Evolutionary conservation across 2,888 invertebrate species (phyloP), one percentile per base, ranked within the genome.

Genomic region (Drosophila quinaria): DNA sequence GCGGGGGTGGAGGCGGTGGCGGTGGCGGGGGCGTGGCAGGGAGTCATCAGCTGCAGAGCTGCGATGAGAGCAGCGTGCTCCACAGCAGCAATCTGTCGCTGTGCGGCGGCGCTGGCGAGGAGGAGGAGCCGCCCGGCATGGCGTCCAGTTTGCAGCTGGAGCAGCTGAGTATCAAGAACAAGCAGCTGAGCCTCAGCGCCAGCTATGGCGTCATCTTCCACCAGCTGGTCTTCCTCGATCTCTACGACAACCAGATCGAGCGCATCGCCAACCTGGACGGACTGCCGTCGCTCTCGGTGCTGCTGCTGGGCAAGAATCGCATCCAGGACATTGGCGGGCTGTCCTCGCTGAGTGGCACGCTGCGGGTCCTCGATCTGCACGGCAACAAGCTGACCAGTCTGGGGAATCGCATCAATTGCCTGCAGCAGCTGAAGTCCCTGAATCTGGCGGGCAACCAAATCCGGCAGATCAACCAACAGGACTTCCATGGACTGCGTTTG

Each of bases 241-340:
- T 98, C 64, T 98, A 98, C 91, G 97, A 98, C 93, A 98, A 98
- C 93, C 97, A 98, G 92, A 95, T 98, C 72, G 98, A 98, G 79
- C 95, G 95, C 90, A 96, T 98, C 70, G 95, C 95, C 63, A 96
- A 95, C 62, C 93, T 98, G 68, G 96, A 96, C 81, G 94, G 95
- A 58, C 94, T 98, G 52, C 95, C 95, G 73, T 96, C 96, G 87
- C 94, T 98, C 55, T 94, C 98, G 77, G 98, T 98, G 13, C 94
- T 98, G 62, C 94, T 98, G 73, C 94, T 98, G 91, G 98, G 98
- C 1, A 98, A 98, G 93, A 98, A 98, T 93, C 96, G 97, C 25
- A 92, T 93, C 33, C 90, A 80, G 31, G 93, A 93, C 52, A 91
- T 93, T 4, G 76, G 86, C 0, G 93, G 93, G 0, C 63, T 93